Base-by-base conservation (phyloP, 2,113 vertebrate species). In the Elephas maximus region DNA sequence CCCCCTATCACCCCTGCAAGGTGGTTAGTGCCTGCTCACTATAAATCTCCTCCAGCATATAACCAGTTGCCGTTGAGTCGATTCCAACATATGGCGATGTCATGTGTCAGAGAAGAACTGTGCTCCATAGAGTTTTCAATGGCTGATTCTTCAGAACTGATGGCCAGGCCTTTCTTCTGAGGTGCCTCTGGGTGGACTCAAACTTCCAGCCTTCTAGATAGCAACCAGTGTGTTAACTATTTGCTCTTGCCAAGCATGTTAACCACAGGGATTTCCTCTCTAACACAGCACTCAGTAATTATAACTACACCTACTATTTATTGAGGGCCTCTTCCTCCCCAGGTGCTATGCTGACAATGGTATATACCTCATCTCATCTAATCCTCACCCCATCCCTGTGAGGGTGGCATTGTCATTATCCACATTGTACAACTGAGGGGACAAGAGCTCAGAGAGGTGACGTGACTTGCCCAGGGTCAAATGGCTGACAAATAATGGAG, bases 361-460 rank as follows among this genome's bases (percentile, higher is more conserved):
- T 14, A 30, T 6, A 30, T 37, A 9, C 2, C n/a, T 57, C 41
- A 88, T 20, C 41, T 37, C 71, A 37, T 41, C 45, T 37, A 8
- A 17, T 67, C 45, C 48, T 69, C 28, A 60, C 28, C 21, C 79
- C 48, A 80, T 30, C 23, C 82, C 93, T 84, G 45, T 23, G 23
- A 44, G 60, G 33, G 41, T 88, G 81, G 44, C 53, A 57, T 26
- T 73, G 30, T 17, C 82, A 65, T 65, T 65, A 62, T 6, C 21
- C 41, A 71, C 33, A 23, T 48, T 86, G 82, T 76, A 86, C 57
- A 92, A 73, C 62, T 0, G 21, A 89, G 11, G 48, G 37, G 63
- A 41, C 69, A 84, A 45, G 94, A 84, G 44, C 71, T 95, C 93
- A 37, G 71, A 62, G 69, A 79, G 51, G 74, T 87, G 48, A 90